Evolutionary conservation across 64 coral and sea anemone species (phyloP).

Genomic region (Actinia equina): DNA sequence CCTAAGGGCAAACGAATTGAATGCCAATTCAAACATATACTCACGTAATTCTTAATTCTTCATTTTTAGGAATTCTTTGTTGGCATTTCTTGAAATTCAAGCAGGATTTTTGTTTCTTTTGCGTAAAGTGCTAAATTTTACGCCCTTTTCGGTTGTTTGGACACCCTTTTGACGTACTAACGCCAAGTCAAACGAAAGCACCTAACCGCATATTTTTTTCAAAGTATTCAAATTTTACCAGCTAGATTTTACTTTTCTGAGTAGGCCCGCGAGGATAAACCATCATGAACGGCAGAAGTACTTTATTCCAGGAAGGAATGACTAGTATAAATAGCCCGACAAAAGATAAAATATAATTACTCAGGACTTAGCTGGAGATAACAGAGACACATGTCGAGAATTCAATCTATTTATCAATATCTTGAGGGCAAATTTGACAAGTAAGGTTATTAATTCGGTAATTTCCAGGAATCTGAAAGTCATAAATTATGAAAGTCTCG

Average conservation of each 20-base stretch:
- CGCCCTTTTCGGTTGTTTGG: neutral
- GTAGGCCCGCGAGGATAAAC: too few species aligned
- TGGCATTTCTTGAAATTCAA: neutral
- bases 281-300: too few species aligned
- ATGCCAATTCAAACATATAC: neutral
- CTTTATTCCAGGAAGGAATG: neutral
- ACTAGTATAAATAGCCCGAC: neutral
- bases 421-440: neutral
- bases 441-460: neutral
- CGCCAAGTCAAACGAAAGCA: neutral
- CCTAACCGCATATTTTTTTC: too few species aligned
- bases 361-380: neutral
- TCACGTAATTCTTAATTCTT: neutral
- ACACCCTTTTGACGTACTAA: neutral
- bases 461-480: neutral
- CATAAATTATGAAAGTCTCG: neutral
- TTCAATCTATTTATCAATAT: conserved; percentile 3
- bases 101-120: neutral
- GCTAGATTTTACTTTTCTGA: too few species aligned
- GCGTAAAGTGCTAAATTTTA: neutral
- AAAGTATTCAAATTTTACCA: too few species aligned
- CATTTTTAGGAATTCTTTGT: neutral
- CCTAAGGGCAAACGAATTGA: neutral
- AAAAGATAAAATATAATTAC: neutral
- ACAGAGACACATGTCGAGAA: neutral